Base-by-base conservation (phyloP, 2,113 vertebrate species). In the Plectropomus leopardus region DNA sequence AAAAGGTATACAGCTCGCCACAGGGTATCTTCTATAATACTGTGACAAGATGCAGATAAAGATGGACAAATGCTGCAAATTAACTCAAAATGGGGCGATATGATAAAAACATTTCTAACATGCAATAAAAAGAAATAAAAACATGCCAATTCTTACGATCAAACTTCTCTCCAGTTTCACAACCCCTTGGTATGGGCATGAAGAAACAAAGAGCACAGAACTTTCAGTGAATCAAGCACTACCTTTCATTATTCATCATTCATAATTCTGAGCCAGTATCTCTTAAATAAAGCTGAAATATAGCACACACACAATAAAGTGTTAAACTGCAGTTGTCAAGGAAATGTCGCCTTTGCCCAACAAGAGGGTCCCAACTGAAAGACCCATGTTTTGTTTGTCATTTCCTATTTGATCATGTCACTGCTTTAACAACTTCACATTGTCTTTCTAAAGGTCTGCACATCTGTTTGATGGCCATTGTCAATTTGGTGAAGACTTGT, bases 91-190 rank as follows among this genome's bases (percentile, higher is more conserved):
- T 32, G 5, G 19, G 36, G 53, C 14, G 13, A 78, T 53, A 21
- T 42, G 44, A n/a, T 66, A n/a, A 55, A 81, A 40, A 21, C 21
- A 54, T 48, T 72, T 69, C n/a, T 48, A 73, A 66, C 90, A 90
- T 93, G 92, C 91, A 87, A 30, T 32, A 24, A 69, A 85, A 54
- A 57, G n/a, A 40, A 9, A 34, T 1, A 34, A 15, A 83, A 83
- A 71, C 89, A 90, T 93, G 93, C 92, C n/a, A 59, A 71, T 83
- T 91, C 92, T 94, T 91, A 93, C 92, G 48, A 72, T 82, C 32
- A 74, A 77, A 70, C 69, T 36, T 80, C 70, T 70, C 86, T 67
- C 50, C 59, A 60, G 78, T 76, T 77, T 89, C 64, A 88, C 51
- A 83, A 84, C 63, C 72, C 40, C 67, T 91, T 89, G 74, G 76